Evolutionary conservation across 2,113 vertebrate genomes (phyloP).

Genomic region (Malurus cyaneus): DNA sequence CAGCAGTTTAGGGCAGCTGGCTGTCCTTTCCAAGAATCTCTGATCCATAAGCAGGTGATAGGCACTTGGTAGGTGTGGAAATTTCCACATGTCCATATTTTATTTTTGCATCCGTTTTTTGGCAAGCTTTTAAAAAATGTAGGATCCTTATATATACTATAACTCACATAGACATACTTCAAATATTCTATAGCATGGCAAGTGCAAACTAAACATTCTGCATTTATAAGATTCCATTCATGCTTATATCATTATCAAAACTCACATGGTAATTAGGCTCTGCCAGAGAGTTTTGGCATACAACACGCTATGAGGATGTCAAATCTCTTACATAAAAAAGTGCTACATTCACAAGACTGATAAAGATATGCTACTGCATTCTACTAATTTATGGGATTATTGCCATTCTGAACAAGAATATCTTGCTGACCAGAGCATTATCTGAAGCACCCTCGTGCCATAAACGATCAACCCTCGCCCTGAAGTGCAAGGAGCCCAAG

Average conservation of each 20-base stretch:
- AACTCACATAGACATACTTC: background rate
- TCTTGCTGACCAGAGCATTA: background rate
- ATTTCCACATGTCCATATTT: background rate
- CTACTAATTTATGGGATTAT: background rate
- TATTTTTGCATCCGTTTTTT: background rate
- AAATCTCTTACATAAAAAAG: background rate
- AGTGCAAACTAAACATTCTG: constrained; percentile 11
- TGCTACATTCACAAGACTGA: background rate
- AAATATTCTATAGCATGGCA: background rate
- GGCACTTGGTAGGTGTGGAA: background rate
- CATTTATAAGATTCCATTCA: background rate
- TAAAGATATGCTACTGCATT: background rate
- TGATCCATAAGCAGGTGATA: background rate
- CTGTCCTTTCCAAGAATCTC: constrained; percentile 17
- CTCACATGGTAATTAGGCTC: background rate
- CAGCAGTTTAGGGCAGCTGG: constrained; percentile 25
- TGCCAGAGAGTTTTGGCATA: background rate
- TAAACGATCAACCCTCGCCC: background rate
- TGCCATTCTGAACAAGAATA: background rate
- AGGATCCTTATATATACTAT: background rate
- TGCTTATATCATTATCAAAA: background rate
- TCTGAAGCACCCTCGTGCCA: background rate
- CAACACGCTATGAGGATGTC: background rate
- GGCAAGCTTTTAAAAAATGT: background rate
- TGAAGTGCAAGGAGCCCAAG: background rate